A percentile compares a stretch with the other conserved stretches of the same genome.
phyloP scores from a whole-genome alignment of 2,888 invertebrate species.

The Meiosimyza platycephala region DNA sequence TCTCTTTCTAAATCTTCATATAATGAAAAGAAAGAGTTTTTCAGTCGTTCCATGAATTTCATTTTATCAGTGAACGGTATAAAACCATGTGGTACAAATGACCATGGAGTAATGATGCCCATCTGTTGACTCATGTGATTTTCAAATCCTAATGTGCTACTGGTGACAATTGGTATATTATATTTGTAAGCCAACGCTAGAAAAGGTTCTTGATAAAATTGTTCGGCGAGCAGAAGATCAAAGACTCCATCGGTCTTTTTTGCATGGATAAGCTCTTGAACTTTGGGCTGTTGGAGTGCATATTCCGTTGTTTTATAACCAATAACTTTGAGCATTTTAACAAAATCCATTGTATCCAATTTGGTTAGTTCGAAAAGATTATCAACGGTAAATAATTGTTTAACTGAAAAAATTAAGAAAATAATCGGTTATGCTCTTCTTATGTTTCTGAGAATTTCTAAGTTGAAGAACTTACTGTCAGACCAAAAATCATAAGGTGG shows the following conservation, averaged over 20 bases:
- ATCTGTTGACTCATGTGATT: slow-evolving; percentile 68
- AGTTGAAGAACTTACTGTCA: slow-evolving; percentile 51
- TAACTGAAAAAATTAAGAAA: slow-evolving; percentile 50
- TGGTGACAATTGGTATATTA: slow-evolving; percentile 65
- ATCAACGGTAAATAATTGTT: slow-evolving; percentile 53
- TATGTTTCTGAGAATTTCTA: neutral
- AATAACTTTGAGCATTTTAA: slow-evolving; percentile 60
- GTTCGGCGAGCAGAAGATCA: slow-evolving; percentile 66
- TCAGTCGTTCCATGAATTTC: slow-evolving; percentile 70
- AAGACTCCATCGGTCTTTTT: slow-evolving; percentile 53
- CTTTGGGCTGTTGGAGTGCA: slow-evolving; percentile 59
- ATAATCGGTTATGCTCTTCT: neutral
- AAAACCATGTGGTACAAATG: slow-evolving; percentile 69
- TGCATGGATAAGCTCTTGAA: slow-evolving; percentile 60
- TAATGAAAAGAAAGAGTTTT: slow-evolving; percentile 67
- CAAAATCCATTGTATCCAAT: slow-evolving; percentile 52
- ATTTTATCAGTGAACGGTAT: slow-evolving; percentile 68
- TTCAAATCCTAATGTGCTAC: slow-evolving; percentile 66
- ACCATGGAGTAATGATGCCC: slow-evolving; percentile 68
- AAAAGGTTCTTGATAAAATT: slow-evolving; percentile 68
- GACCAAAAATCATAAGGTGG: slow-evolving; percentile 63
- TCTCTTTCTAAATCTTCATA: slow-evolving; percentile 60
- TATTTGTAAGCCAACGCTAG: slow-evolving; percentile 64
- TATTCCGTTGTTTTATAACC: slow-evolving; percentile 60
- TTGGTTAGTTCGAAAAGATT: slow-evolving; percentile 60